phyloP scores from a whole-genome alignment of 1,140 invertebrate genomes.

The Asbolus verrucosus region DNA sequence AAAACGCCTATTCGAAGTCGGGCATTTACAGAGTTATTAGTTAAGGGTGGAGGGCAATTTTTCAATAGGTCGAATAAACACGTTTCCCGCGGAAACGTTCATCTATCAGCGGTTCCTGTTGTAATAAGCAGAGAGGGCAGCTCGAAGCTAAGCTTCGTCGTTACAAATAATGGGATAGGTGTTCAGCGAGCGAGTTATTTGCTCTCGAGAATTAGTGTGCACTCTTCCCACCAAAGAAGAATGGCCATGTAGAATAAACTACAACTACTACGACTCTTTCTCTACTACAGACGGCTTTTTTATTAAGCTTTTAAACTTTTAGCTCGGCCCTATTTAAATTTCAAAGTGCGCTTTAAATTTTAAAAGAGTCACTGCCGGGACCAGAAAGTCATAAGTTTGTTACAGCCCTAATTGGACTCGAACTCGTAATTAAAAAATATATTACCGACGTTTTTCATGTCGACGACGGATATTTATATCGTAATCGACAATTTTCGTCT shows the following conservation, averaged over 20 bases:
- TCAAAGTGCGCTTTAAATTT: slow-evolving; percentile 26
- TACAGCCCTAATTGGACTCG: slow-evolving; percentile 2
- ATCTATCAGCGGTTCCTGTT: slow-evolving; percentile 54
- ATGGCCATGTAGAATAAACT: slow-evolving; percentile 53
- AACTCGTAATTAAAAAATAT: slow-evolving; percentile 3
- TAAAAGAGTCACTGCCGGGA: slow-evolving; percentile 7
- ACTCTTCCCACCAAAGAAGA: slow-evolving; percentile 54
- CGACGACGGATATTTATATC: too few species aligned
- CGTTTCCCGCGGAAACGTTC: slow-evolving; percentile 52
- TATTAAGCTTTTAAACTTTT: slow-evolving; percentile 47
- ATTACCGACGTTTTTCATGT: neutral
- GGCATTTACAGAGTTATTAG: slow-evolving; percentile 46
- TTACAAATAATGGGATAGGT: slow-evolving; percentile 57
- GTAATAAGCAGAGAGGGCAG: slow-evolving; percentile 48
- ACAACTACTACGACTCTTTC: slow-evolving; percentile 43
- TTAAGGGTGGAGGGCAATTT: slow-evolving; percentile 48
- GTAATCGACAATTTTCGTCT: too few species aligned
- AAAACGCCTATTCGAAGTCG: slow-evolving; percentile 4
- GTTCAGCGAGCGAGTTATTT: slow-evolving; percentile 56
- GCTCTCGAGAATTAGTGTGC: slow-evolving; percentile 54
- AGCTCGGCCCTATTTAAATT: slow-evolving; percentile 23
- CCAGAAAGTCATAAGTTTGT: slow-evolving; percentile 41
- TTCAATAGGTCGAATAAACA: slow-evolving; percentile 54
- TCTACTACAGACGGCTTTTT: slow-evolving; percentile 31
- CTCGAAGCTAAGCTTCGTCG: slow-evolving; percentile 13